Percentiles rank a stretch among this genome's conserved stretches.
Evolutionary conservation across 2,888 invertebrate species (phyloP).

Genomic region (Pterostichus niger): DNA sequence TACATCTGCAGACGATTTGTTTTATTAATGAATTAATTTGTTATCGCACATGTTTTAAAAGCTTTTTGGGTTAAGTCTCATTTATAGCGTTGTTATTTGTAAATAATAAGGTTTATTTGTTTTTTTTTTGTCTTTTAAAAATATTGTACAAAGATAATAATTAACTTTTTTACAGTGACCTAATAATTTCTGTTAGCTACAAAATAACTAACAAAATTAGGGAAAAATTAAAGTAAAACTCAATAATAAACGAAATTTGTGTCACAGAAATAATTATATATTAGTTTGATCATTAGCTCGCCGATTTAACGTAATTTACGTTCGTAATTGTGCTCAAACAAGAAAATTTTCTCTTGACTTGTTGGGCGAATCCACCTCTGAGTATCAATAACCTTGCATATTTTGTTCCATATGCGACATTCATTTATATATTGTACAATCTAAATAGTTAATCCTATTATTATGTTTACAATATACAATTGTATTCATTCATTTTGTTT

Average conservation of each 20-base stretch:
- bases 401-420: slow-evolving; percentile 56
- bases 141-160: not conserved
- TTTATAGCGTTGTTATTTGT: not conserved
- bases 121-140: not conserved
- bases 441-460: slow-evolving; percentile 31
- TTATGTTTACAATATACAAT: slow-evolving; percentile 6
- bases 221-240: not conserved
- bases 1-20: slow-evolving; percentile 47
- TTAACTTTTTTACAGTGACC: slow-evolving; percentile 32
- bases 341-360: slow-evolving; percentile 52
- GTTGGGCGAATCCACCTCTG: slow-evolving; percentile 50
- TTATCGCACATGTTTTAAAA: slow-evolving; percentile 3
- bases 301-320: not conserved
- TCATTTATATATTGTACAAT: slow-evolving; percentile 43
- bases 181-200: slow-evolving; percentile 16
- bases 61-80: slow-evolving; percentile 16
- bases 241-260: slow-evolving; percentile 16
- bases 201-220: slow-evolving; percentile 16
- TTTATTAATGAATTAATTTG: slow-evolving; percentile 30
- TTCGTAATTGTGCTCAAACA: slow-evolving; percentile 7
- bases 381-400: slow-evolving; percentile 58
- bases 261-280: not conserved
- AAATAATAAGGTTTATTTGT: slow-evolving; percentile 5
- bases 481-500: slow-evolving; percentile 40
- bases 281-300: slow-evolving; percentile 6